A percentile compares a stretch with the other conserved stretches of the same genome.
Conservation (phyloP, 1,140 invertebrate species). For the Bombus vancouverensis region DNA sequence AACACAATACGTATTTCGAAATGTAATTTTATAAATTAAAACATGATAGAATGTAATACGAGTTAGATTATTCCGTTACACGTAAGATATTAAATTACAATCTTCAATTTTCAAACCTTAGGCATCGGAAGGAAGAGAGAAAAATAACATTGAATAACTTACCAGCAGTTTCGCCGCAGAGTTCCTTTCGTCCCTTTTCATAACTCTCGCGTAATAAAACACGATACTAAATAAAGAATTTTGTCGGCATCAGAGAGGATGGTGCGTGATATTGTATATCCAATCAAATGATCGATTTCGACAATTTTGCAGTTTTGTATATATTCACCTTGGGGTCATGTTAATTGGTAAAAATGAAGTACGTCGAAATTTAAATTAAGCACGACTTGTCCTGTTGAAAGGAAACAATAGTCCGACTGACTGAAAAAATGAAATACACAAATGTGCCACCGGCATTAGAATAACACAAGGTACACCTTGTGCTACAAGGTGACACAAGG, state of each 20-base stretch:
- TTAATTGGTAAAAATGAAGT: not conserved
- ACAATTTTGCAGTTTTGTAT: not conserved
- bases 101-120: not conserved
- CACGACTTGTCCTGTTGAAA: not conserved
- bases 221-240: not conserved
- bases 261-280: not conserved
- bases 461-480: too few species aligned
- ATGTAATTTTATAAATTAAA: not conserved
- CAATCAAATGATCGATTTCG: not conserved
- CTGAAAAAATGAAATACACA: not conserved
- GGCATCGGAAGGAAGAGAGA: not conserved
- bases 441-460: too few species aligned
- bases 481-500: too few species aligned
- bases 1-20: not conserved
- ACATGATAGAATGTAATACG: too few species aligned
- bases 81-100: not conserved
- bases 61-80: too few species aligned
- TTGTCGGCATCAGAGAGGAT: not conserved
- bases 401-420: not conserved
- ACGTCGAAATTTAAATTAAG: not conserved
- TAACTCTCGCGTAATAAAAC: too few species aligned
- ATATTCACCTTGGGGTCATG: not conserved
- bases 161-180: not conserved
- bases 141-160: not conserved
- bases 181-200: too few species aligned